Base-by-base conservation (phyloP, 2,888 invertebrate species). In the Heterodera filipjevi region DNA sequence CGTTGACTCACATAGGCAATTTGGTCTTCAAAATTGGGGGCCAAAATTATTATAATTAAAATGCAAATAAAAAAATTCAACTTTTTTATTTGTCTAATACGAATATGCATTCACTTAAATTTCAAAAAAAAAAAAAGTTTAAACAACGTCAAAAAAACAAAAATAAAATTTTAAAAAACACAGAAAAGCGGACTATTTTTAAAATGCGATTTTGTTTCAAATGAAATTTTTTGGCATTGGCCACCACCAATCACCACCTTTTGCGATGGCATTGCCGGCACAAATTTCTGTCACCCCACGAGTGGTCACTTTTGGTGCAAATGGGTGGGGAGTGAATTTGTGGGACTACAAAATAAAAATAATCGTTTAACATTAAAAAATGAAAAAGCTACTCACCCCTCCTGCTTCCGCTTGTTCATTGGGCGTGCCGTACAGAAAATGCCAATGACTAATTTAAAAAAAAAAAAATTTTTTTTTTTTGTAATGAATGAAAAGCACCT, bases 361-460 rank as follows among this genome's bases (percentile, higher is more conserved):
- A 59, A 22, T 59, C n/a, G 19, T 49, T n/a, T n/a, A n/a, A n/a
- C n/a, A n/a, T 49, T 10, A 49, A 49, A 22, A 19, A 19, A 49
- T 19, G 3, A 19, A 10, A 10, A 1, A 39, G 12, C 12, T 39
- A 39, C 6, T 39, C 12, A 39, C 39, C 39, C 39, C 39, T 12
- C 0, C 49, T 59, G 6, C 19, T 27, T 27, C 27, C 27, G 59
- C n/a, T n/a, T 59, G 59, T 59, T 59, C 59, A 59, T 22, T 59
- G n/a, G n/a, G 59, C 27, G 59, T 59, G 59, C 59, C 59, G 22
- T 59, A n/a, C 59, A 59, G 27, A 59, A 59, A 59, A 27, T 59
- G 59, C 59, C 59, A 59, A 27, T 59, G 59, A 12, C 59, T 59
- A 22, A 53, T 22, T 53, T 49, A 3, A 19, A 12, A 53, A 53